Evolutionary conservation across 2,888 invertebrate genomes (phyloP), one percentile per base, ranked within the genome.

Genomic region (Horisme vitalbata): DNA sequence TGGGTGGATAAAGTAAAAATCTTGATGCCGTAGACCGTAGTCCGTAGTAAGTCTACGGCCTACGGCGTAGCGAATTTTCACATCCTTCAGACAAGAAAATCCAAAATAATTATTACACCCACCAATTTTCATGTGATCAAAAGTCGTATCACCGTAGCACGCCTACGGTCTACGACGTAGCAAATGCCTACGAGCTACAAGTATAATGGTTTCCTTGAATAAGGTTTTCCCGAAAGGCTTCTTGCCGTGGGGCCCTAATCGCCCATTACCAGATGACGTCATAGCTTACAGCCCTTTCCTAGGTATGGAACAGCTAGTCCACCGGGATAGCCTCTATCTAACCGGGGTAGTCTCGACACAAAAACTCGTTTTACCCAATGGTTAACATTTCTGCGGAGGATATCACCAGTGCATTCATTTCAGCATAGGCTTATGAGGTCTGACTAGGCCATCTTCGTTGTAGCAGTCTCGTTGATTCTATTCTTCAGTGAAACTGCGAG

Each of bases 221-320:
- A 47, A 46, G 51, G 50, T 50, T 52, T 52, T 41, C 52, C 37
- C 41, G 28, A 41, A 26, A 48, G 53, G 32, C 35, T 41, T 24
- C 28, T 9, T 23, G 30, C 31, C 39, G 38, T 36, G 32, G 28
- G 51, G 51, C 45, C 48, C 53, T 57, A 59, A 59, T 57, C 57
- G 57, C 33, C 55, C 52, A 57, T 59, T 59, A 57, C 55, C 45
- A 45, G 46, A 45, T 51, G 58, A 58, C 57, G 59, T 57, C 57
- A 55, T 37, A 24, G 38, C 46, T 39, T 37, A n/a, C 34, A 35
- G 44, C 38, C 38, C 18, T 34, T 21, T 14, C 3, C n/a, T 3
- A 24, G 18, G 12, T 11, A 2, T 4, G 11, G 14, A 13, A 14
- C 27, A 44, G 49, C 44, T 44, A 39, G 44, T 21, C 13, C 35